A percentile compares a stretch with the other conserved stretches of the same genome.
These are phyloP conservation scores for Dicerorhinus sumatrensis DNA, from an alignment of 2,113 vertebrate genomes.

Conservation along the genomic window DNA sequence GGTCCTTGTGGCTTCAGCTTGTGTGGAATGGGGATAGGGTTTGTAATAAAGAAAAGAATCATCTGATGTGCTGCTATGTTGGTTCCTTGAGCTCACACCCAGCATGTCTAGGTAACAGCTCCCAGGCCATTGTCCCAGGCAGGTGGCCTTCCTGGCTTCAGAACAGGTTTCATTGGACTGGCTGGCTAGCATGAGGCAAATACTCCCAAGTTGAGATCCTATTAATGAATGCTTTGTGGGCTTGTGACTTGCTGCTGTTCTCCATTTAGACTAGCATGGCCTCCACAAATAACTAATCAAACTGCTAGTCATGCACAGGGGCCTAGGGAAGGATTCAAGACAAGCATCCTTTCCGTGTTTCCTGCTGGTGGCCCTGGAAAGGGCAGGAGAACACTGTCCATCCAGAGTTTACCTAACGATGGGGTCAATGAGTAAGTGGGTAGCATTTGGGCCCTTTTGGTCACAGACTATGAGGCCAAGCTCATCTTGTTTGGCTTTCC, in stretches of 20 bases:
- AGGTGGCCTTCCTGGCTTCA: slow-evolving; percentile 44
- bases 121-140: slow-evolving; percentile 22
- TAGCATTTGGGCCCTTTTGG: not conserved
- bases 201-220: not conserved
- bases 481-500: not conserved
- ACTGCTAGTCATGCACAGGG: slow-evolving; percentile 67
- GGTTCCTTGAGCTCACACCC: slow-evolving; percentile 20
- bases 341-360: slow-evolving; percentile 72
- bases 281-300: slow-evolving; percentile 75
- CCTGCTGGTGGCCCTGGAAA: slow-evolving; percentile 67
- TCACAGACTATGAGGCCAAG: not conserved
- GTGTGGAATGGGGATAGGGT: not conserved
- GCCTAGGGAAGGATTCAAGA: slow-evolving; percentile 60
- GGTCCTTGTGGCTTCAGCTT: not conserved
- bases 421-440: not conserved
- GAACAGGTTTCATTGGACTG: not conserved
- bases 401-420: slow-evolving; percentile 21
- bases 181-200: not conserved
- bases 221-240: slow-evolving; percentile 42
- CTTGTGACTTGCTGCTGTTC: slow-evolving; percentile 72
- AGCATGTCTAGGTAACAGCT: slow-evolving; percentile 10
- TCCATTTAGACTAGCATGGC: slow-evolving; percentile 48
- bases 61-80: not conserved
- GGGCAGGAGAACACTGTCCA: slow-evolving; percentile 34
- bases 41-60: not conserved